phyloP scores from a whole-genome alignment of 2,113 vertebrate genomes.

The Eulacestoma nigropectus region DNA sequence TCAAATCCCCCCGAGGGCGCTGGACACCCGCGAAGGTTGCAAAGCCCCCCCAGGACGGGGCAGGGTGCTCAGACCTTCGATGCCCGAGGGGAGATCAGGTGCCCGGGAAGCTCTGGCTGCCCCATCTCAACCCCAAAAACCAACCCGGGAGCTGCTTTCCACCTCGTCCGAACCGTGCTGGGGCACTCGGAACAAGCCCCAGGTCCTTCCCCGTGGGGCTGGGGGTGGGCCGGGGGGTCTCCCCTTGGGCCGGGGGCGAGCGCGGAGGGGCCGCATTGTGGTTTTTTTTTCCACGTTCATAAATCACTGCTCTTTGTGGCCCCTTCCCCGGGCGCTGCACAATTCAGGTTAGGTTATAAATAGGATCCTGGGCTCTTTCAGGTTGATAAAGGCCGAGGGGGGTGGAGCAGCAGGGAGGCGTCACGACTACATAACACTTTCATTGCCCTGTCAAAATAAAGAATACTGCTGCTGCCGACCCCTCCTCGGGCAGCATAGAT shows the following conservation, averaged over 20 bases:
- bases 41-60: rapidly evolving
- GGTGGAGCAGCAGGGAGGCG: conserved; percentile 34
- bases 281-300: not conserved
- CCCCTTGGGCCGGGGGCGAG: not conserved
- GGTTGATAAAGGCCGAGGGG: conserved; percentile 29
- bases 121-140: not conserved
- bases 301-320: conserved; percentile 29
- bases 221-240: not conserved
- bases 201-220: rapidly evolving
- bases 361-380: conserved; percentile 32
- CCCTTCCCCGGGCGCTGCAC: not conserved
- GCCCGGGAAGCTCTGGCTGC: rapidly evolving
- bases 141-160: not conserved
- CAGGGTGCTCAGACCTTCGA: rapidly evolving
- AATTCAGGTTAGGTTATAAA: conserved; percentile 29
- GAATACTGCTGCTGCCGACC: not conserved
- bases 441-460: conserved; percentile 50
- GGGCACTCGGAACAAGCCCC: rapidly evolving
- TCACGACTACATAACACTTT: conserved; percentile 48
- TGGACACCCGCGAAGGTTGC: rapidly evolving
- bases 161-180: not conserved
- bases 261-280: conserved; percentile 11
- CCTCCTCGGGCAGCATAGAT: not conserved
- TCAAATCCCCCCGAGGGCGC: rapidly evolving
- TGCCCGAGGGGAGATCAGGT: rapidly evolving